phyloP scores from a whole-genome alignment of 2,888 invertebrate species.

The Rhyacophila evoluta region DNA sequence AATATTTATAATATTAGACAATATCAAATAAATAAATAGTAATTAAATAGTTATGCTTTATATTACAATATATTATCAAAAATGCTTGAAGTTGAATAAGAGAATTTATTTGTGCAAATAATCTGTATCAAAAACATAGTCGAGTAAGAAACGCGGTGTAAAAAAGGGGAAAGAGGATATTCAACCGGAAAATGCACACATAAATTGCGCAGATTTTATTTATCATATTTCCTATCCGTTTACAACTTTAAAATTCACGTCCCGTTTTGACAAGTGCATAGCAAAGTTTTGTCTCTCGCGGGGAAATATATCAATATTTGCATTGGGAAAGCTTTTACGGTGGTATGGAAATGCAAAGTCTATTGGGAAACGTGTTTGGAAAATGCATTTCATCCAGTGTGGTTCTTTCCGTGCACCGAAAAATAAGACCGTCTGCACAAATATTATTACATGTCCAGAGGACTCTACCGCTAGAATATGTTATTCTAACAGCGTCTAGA shows the following conservation, averaged over 20 bases:
- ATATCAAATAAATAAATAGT: too few relatives aligned
- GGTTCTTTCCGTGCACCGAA: background rate
- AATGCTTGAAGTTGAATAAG: too few relatives aligned
- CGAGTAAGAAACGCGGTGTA: too few relatives aligned
- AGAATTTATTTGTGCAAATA: too few relatives aligned
- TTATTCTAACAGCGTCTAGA: background rate
- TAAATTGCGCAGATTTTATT: too few relatives aligned
- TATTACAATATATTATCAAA: too few relatives aligned
- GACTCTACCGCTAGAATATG: background rate
- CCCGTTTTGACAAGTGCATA: background rate
- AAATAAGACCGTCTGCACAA: background rate
- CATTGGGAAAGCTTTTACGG: background rate
- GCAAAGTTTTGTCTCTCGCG: background rate
- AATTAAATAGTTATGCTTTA: too few relatives aligned
- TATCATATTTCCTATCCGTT: background rate
- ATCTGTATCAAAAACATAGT: too few relatives aligned
- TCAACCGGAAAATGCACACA: too few relatives aligned
- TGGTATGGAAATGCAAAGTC: background rate
- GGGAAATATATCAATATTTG: constrained; percentile 22
- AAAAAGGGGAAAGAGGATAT: too few relatives aligned
- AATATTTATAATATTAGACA: too few relatives aligned
- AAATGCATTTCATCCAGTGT: background rate
- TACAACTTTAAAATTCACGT: background rate
- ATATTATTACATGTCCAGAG: background rate
- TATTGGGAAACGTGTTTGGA: background rate